Conservation (phyloP, 2,113 vertebrate genomes). For the Antigone vipio region DNA sequence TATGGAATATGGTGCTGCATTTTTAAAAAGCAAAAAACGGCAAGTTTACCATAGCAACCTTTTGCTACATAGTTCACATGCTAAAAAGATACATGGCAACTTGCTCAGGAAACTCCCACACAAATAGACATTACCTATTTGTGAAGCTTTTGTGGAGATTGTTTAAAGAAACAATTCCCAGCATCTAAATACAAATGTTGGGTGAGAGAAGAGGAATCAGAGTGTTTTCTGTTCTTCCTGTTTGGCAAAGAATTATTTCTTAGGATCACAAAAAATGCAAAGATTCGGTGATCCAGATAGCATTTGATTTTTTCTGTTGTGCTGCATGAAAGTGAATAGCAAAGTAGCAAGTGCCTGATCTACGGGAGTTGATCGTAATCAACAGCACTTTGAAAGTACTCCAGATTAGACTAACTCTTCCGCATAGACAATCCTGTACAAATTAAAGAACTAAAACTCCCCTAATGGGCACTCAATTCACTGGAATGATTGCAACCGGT, state of each 20-base stretch:
- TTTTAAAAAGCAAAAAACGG: background rate
- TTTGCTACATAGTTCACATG: background rate
- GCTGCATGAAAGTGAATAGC: background rate
- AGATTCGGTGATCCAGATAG: rapidly evolving
- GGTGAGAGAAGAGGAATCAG: background rate
- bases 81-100: background rate
- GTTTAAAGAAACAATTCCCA: background rate
- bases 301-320: background rate
- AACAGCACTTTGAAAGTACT: background rate
- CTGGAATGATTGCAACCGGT: background rate
- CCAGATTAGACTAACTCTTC: background rate
- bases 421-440: background rate
- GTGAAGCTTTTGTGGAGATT: background rate
- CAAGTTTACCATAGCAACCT: background rate
- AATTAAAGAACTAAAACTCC: background rate
- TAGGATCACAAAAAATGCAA: background rate
- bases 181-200: background rate
- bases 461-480: background rate
- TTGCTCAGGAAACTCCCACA: background rate
- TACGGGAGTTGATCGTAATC: background rate
- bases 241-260: background rate
- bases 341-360: background rate
- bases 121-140: background rate
- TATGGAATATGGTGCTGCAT: background rate
- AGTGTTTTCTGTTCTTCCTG: background rate